Evolutionary conservation across 2,888 invertebrate genomes (phyloP).

Genomic region (Dryobotodes eremita): DNA sequence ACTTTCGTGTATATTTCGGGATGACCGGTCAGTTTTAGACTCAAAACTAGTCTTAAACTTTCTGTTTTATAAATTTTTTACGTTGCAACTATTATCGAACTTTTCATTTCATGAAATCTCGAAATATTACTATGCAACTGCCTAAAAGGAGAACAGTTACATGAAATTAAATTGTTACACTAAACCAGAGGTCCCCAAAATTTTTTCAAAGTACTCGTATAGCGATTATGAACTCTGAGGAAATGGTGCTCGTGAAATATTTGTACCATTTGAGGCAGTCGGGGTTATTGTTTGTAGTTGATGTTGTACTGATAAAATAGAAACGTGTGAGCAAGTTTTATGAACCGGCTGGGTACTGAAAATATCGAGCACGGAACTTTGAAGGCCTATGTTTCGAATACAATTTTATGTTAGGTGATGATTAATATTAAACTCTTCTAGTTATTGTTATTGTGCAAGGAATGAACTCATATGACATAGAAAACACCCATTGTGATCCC

Average conservation of each 20-base stretch:
- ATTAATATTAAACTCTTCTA: background rate
- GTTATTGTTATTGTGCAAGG: background rate
- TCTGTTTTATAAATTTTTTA: background rate
- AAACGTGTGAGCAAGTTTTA: conserved; percentile 18
- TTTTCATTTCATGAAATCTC: background rate
- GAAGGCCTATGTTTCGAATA: background rate
- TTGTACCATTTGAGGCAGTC: conserved; percentile 55
- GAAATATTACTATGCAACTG: background rate
- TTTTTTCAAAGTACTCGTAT: conserved; percentile 44
- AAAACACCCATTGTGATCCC: background rate
- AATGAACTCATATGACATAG: background rate
- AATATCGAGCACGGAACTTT: background rate
- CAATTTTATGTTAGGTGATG: background rate
- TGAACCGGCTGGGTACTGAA: background rate
- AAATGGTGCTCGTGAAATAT: conserved; percentile 56
- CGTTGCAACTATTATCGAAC: background rate
- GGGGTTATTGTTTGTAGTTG: conserved; percentile 39
- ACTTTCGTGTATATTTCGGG: conserved; percentile 1
- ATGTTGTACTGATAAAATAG: conserved; percentile 35
- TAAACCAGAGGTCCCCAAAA: background rate
- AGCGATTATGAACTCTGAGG: conserved; percentile 57
- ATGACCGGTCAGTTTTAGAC: background rate
- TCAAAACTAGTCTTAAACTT: background rate
- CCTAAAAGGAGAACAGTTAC: conserved; percentile 4
- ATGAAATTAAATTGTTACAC: conserved; percentile 15